Base-by-base conservation (phyloP, 2,888 invertebrate genomes). In the Dysmachus trigonus region DNA sequence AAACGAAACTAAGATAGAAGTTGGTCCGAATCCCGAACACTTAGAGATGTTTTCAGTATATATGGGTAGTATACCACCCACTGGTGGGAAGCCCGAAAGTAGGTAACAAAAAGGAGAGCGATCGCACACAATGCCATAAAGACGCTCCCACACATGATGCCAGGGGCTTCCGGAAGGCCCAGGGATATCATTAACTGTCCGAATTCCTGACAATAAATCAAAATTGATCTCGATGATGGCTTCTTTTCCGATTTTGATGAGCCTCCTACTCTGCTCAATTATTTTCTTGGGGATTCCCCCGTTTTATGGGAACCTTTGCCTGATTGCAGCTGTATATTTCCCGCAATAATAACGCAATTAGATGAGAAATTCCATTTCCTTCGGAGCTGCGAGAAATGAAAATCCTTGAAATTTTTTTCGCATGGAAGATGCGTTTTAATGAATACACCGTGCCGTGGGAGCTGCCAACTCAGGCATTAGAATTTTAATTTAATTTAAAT, bases 171-270 rank as follows among this genome's bases (percentile, higher is more conserved):
- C 85, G 41, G n/a, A 27, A 85, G 86, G 81, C 86, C 86, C 86
- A 81, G 51, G 41, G 72, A 81, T 86, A 77, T 73, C 86, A 86
- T 81, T 86, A 86, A 81, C 81, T 72, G 73, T 81, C 81, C 79
- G 72, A 82, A 81, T 72, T 53, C 72, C 51, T 38, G 15, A 51
- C 82, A 71, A 86, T 86, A 86, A 86, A 86, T 86, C 81, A 86
- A 86, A 81, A 85, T 85, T 85, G 85, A 85, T 85, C 85, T 85
- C 74, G 85, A 53, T 85, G 85, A 85, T 85, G 51, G 74, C 74
- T 74, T 35, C 74, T 85, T 74, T 85, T 51, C 74, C 74, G 73
- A 85, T 85, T 74, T 85, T 85, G 85, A 74, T 85, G 74, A 27
- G 53, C 35, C 53, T 76, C 51, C 74, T 22, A 33, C 73, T 85